phyloP scores from a whole-genome alignment of 2,888 invertebrate genomes.

The Euproctis similis region DNA sequence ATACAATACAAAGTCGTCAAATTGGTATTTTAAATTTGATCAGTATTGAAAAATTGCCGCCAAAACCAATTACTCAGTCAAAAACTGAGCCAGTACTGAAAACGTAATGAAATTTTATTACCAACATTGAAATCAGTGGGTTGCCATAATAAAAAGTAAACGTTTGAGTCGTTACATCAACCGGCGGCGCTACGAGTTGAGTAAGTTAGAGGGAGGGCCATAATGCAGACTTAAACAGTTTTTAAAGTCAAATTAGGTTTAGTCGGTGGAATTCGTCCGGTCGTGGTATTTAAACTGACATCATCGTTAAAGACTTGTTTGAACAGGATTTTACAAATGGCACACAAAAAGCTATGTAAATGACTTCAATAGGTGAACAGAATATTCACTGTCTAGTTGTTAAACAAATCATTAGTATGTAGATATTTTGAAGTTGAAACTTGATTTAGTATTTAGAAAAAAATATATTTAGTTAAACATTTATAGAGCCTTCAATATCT shows the following conservation, averaged over 20 bases:
- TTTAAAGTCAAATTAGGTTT: constrained; percentile 27
- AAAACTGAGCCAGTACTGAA: constrained; percentile 23
- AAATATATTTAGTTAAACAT: too few species aligned
- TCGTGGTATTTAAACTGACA: constrained; percentile 24
- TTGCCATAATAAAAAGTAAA: constrained; percentile 33
- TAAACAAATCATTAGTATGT: too few species aligned
- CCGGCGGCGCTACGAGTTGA: constrained; percentile 26
- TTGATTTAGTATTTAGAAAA: too few species aligned
- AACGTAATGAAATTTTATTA: constrained; percentile 25
- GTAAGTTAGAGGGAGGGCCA: constrained; percentile 24
- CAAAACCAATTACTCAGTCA: constrained; percentile 20
- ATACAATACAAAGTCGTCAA: too few species aligned
- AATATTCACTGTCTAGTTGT: too few species aligned
- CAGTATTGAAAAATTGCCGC: constrained; percentile 19
- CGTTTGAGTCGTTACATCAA: constrained; percentile 27
- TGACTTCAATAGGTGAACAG: too few species aligned
- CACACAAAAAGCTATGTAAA: too few species aligned
- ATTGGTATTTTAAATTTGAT: too few species aligned
- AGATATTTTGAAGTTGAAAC: too few species aligned
- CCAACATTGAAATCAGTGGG: constrained; percentile 23
- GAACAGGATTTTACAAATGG: constrained; percentile 9
- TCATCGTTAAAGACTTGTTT: constrained; percentile 23
- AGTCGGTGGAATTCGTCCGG: constrained; percentile 14
- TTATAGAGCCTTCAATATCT: too few species aligned
- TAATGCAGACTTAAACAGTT: constrained; percentile 29